These are phyloP conservation scores for Coenonympha arcania DNA, from an alignment of 2,888 invertebrate genomes.

Conservation along the genomic window DNA sequence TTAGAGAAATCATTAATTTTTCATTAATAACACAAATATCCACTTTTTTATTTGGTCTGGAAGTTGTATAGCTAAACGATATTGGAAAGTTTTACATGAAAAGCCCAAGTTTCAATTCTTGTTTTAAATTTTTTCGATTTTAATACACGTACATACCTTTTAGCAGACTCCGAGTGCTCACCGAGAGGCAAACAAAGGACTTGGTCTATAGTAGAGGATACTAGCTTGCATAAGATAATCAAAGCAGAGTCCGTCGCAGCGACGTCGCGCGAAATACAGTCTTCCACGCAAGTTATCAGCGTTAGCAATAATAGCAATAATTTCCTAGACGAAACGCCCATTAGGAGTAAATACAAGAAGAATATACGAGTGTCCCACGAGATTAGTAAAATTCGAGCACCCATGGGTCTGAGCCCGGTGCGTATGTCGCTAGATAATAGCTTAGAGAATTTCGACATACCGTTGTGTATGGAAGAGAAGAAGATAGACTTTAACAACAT, in stretches of 20 bases:
- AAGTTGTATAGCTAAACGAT: too few relatives aligned
- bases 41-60: too few relatives aligned
- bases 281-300: constrained; percentile 38
- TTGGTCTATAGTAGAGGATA: constrained; percentile 54
- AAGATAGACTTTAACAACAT: constrained; percentile 65
- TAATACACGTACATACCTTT: constrained; percentile 25
- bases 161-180: constrained; percentile 49
- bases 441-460: constrained; percentile 53
- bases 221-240: constrained; percentile 44
- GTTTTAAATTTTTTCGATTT: too few relatives aligned
- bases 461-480: constrained; percentile 55
- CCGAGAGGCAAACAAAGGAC: constrained; percentile 34
- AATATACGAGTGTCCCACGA: constrained; percentile 49
- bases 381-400: constrained; percentile 62
- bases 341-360: constrained; percentile 50
- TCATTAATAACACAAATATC: too few relatives aligned
- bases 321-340: constrained; percentile 52
- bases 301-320: too few relatives aligned
- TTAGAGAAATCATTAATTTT: too few relatives aligned
- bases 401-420: constrained; percentile 41
- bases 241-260: constrained; percentile 39
- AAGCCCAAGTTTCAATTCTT: too few relatives aligned
- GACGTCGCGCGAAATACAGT: constrained; percentile 37
- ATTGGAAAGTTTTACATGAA: too few relatives aligned
- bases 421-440: constrained; percentile 65